These are phyloP conservation scores for Glareola pratincola DNA, from an alignment of 2,113 vertebrate genomes.

Conservation along the genomic window DNA sequence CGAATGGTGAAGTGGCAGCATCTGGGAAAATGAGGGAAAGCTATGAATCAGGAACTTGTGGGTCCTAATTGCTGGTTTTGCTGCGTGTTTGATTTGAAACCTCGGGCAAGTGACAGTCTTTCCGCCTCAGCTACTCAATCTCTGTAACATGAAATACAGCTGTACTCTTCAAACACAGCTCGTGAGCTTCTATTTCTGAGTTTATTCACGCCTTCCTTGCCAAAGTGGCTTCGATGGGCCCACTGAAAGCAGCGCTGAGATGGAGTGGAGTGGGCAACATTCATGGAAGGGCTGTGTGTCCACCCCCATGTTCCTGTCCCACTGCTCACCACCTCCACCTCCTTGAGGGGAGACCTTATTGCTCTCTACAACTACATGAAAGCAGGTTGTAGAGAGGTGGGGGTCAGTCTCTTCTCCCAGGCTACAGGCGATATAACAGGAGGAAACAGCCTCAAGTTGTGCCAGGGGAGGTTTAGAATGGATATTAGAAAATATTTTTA, in stretches of 20 bases:
- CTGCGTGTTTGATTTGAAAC: background rate
- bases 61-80: background rate
- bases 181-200: background rate
- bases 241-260: background rate
- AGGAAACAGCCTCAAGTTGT: too few relatives aligned
- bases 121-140: background rate
- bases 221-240: background rate
- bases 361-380: too few relatives aligned
- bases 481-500: too few relatives aligned
- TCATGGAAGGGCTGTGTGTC: background rate
- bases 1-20: background rate
- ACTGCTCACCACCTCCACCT: background rate
- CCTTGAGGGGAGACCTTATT: too few relatives aligned
- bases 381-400: too few relatives aligned
- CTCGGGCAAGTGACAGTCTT: background rate
- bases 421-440: too few relatives aligned
- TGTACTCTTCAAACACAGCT: background rate
- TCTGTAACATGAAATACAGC: background rate
- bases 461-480: too few relatives aligned
- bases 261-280: background rate
- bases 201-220: background rate
- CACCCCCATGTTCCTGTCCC: rapidly evolving
- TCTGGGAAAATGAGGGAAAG: background rate
- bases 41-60: background rate
- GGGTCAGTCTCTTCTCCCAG: too few relatives aligned